Base-by-base conservation (phyloP, 2,113 vertebrate genomes). In the Tachuris rubrigastra region DNA sequence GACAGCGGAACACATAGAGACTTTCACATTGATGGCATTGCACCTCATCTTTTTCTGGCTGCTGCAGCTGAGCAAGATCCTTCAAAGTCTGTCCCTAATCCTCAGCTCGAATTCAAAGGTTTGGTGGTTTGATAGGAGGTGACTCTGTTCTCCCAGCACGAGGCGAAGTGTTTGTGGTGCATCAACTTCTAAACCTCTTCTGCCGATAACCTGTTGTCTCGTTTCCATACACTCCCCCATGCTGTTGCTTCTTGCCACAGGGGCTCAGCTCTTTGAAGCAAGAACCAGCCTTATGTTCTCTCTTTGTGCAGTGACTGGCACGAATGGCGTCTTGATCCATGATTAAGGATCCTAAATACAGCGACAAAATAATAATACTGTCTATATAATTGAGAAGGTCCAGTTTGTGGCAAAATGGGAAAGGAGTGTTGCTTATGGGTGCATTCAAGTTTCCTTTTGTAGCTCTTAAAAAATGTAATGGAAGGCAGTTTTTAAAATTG, bases 181-280 rank as follows among this genome's bases (percentile, higher is more conserved):
- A 63, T 73, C 83, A 66, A 4, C 75, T 86, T 28, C 53, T 25
- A 84, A 85, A 91, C 50, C 50, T 74, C 72, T 56, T 49, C 35
- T 76, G 56, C 58, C 0, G 0, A 42, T 84, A 55, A 77, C 52
- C 59, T 1, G 0, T 3, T 46, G 56, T 33, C 88, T 88, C 1
- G 1, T 74, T 65, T 80, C 82, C 79, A 33, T 33, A n/a, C 3
- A 5, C 37, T 93, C 42, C 71, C 87, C 68, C 35, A 6, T 17
- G 67, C 88, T 93, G 92, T 37, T 55, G n/a, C 27, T 49, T 92
- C 90, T 93, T 95, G 96, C 96, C 85, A 59, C 1, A 20, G 68
- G 95, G 90, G 33, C 79, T 95, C 0, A 0, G 86, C 72, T 92
- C 88, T 80, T 30, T 74, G 85, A 88, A 90, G 95, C 94, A 86